phyloP scores from a whole-genome alignment of 2,888 invertebrate species.

The Notodonta ziczac region DNA sequence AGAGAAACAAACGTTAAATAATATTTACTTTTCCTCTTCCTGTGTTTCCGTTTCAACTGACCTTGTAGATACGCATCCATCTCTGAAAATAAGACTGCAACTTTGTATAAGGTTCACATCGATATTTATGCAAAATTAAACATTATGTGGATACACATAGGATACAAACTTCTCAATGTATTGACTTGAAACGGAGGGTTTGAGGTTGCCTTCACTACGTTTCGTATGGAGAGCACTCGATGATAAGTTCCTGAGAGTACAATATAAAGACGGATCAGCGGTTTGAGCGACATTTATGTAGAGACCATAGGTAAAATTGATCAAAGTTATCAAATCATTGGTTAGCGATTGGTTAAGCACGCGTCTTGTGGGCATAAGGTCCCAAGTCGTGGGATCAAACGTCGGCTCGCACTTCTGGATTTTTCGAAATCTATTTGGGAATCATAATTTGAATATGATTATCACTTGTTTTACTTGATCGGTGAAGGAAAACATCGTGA shows the following conservation, averaged over 20 bases:
- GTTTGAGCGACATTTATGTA: no score
- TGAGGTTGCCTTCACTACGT: constrained; percentile 43
- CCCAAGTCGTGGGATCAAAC: no score
- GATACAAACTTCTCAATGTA: constrained; percentile 40
- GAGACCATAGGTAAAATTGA: no score
- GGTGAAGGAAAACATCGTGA: no score
- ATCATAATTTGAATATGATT: no score
- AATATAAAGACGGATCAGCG: background rate
- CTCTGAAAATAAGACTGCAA: constrained; percentile 8
- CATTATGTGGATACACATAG: background rate
- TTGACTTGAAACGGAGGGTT: constrained; percentile 44
- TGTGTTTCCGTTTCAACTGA: constrained; percentile 41
- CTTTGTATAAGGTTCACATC: background rate
- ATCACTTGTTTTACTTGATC: no score
- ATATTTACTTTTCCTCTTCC: constrained; percentile 42
- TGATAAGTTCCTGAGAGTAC: constrained; percentile 54
- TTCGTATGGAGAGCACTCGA: constrained; percentile 48
- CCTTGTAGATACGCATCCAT: constrained; percentile 19
- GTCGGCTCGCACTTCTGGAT: no score
- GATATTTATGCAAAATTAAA: background rate
- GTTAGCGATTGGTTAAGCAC: no score
- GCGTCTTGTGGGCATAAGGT: no score
- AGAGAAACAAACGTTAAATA: background rate
- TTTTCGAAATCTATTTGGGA: no score
- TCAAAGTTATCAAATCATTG: no score